Evolutionary conservation across 2,888 invertebrate genomes (phyloP), one percentile per base, ranked within the genome.

Genomic region (Agrotis segetum): DNA sequence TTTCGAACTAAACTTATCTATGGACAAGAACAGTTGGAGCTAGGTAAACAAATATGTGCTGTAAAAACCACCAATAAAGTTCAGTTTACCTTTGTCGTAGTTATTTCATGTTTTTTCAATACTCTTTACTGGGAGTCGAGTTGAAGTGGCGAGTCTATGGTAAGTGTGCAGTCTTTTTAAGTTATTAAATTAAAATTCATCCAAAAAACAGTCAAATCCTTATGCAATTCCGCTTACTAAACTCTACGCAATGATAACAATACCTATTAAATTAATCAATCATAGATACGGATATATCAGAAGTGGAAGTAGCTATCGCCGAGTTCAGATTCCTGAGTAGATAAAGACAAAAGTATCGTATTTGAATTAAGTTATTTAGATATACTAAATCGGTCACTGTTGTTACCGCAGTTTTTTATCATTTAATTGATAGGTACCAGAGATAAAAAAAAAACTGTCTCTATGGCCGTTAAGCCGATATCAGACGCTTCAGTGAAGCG

Each of bases 241-340:
- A 17, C 60, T 9, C 19, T 11, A n/a, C 14, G 55, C n/a, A 16
- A 29, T 19, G 24, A 59, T 47, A 53, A 60, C 24, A 58, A 49
- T 58, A 52, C 46, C 13, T 29, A 69, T 58, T 58, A 58, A 46
- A 58, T 58, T 34, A 46, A 46, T 66, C 11, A 69, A 70, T 70
- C 50, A 53, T 29, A 29, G 21, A 46, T 46, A 34, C 46, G 40
- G 1, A 2, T 11, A 11, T 40, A 73, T 50, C 56, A 19, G 34
- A 58, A 59, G 49, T 44, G 55, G 65, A 56, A 34, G n/a, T 17
- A 65, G n/a, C 56, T 69, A 62, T 61, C 56, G 47, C 19, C 9
- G 16, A 59, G 47, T 68, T 44, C 13, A 44, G 46, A 73, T 74
- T 60, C 47, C 74, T 65, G n/a, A n/a, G 47, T 47, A 55, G 47